Conservation (phyloP, 2,113 vertebrate genomes). For the Malurus elegans region DNA sequence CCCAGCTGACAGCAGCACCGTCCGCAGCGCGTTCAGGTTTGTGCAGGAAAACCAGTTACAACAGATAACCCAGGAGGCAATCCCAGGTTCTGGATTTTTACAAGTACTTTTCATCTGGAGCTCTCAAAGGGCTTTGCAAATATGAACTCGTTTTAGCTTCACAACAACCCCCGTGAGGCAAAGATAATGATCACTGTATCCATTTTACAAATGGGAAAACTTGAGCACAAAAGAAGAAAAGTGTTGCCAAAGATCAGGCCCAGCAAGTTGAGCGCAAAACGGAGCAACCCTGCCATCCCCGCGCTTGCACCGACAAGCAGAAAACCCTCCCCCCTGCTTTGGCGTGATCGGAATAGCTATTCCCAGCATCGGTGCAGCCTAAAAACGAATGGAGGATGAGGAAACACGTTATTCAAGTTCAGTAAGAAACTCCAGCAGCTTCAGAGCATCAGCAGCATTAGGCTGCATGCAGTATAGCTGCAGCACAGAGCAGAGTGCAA, state of each 20-base stretch:
- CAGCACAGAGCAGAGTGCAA: neutral
- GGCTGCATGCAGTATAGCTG: neutral
- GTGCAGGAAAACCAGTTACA: slow-evolving; percentile 67
- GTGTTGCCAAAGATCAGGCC: slow-evolving; percentile 18
- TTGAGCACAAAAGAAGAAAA: slow-evolving; percentile 8
- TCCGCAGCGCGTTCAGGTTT: neutral
- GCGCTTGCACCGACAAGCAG: slow-evolving; percentile 32
- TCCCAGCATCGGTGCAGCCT: neutral
- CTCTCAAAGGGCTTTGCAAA: slow-evolving; percentile 33
- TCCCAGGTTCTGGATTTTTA: slow-evolving; percentile 36
- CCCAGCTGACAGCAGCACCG: neutral
- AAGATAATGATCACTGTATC: slow-evolving; percentile 46
- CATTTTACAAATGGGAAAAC: slow-evolving; percentile 26
- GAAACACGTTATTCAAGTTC: neutral
- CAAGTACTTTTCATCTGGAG: slow-evolving; percentile 52
- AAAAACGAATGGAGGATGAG: neutral
- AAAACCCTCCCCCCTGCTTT: slow-evolving; percentile 28
- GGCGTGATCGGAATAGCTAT: neutral
- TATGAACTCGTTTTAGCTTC: slow-evolving; percentile 48
- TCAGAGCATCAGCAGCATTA: neutral
- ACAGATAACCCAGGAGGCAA: slow-evolving; percentile 55
- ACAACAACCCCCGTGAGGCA: slow-evolving; percentile 34
- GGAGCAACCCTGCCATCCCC: neutral
- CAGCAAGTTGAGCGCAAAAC: slow-evolving; percentile 3
- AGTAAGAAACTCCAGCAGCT: neutral